These are phyloP conservation scores for Philereme transversata DNA, from an alignment of 2,888 invertebrate species.

Conservation along the genomic window DNA sequence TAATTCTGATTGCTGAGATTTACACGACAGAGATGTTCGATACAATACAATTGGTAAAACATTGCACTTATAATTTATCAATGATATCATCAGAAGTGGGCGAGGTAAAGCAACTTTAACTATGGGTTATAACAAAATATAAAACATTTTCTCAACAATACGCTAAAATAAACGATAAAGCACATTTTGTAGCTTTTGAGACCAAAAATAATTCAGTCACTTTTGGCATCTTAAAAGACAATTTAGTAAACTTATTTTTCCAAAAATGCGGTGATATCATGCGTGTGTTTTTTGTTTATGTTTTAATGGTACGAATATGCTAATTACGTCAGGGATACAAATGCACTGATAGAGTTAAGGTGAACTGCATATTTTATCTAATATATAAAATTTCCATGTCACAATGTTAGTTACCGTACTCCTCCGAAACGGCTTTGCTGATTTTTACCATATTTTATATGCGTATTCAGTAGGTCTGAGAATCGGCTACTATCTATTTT, in stretches of 20 bases:
- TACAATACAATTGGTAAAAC: conserved; percentile 42
- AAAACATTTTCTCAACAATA: too few species aligned
- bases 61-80: conserved; percentile 32
- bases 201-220: too few species aligned
- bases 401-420: too few species aligned
- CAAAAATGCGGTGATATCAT: conserved; percentile 2
- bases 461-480: too few species aligned
- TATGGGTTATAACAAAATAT: neutral
- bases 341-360: neutral
- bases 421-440: too few species aligned
- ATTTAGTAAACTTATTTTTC: neutral
- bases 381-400: too few species aligned
- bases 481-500: too few species aligned
- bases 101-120: conserved; percentile 11
- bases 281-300: conserved; percentile 1
- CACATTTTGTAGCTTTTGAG: too few species aligned
- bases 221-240: neutral
- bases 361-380: neutral
- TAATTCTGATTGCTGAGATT: conserved; percentile 33
- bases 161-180: too few species aligned
- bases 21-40: conserved; percentile 40
- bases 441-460: too few species aligned
- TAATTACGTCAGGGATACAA: neutral
- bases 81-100: conserved; percentile 36
- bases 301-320: neutral